Percentiles rank a stretch among this genome's conserved stretches.
phyloP scores from a whole-genome alignment of 2,113 vertebrate genomes.

The Gambusia affinis region DNA sequence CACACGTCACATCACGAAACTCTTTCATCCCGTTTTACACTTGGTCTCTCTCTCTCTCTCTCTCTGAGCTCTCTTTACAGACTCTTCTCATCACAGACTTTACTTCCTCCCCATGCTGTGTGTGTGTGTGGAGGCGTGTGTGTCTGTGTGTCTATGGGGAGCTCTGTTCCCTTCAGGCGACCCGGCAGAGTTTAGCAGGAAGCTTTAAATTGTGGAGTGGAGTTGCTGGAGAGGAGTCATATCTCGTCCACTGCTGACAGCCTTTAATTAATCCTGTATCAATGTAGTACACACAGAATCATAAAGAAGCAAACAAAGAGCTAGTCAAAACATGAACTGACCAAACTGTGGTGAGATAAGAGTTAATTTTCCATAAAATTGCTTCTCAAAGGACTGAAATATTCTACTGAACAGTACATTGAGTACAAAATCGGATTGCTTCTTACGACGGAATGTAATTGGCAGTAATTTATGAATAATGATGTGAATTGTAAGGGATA shows the following conservation, averaged over 20 bases:
- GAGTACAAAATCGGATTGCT: background rate
- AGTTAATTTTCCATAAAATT: background rate
- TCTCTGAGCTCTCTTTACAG: slow-evolving; percentile 34
- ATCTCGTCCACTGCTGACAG: slow-evolving; percentile 10
- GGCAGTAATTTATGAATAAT: background rate
- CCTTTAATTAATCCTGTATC: background rate
- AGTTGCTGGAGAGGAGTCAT: slow-evolving; percentile 66
- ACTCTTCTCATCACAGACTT: slow-evolving; percentile 53
- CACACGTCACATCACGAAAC: slow-evolving; percentile 51
- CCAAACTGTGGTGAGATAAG: too few species aligned
- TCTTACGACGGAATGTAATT: background rate
- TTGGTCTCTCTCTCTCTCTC: slow-evolving; percentile 43
- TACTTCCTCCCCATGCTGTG: slow-evolving; percentile 67
- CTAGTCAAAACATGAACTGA: background rate
- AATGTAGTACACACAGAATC: background rate
- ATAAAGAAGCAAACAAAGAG: accelerated
- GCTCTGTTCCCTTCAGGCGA: slow-evolving; percentile 54
- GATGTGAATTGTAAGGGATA: background rate
- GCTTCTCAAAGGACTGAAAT: background rate
- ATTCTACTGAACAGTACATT: background rate
- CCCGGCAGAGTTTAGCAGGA: slow-evolving; percentile 50
- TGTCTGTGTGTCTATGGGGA: slow-evolving; percentile 39
- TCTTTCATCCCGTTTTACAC: slow-evolving; percentile 43
- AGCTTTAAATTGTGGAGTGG: slow-evolving; percentile 57
- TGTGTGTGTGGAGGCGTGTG: slow-evolving; percentile 10